Evolutionary conservation across 2,113 vertebrate species (phyloP), one percentile per base, ranked within the genome.

Genomic region (Neolamprologus tretocephalus): DNA sequence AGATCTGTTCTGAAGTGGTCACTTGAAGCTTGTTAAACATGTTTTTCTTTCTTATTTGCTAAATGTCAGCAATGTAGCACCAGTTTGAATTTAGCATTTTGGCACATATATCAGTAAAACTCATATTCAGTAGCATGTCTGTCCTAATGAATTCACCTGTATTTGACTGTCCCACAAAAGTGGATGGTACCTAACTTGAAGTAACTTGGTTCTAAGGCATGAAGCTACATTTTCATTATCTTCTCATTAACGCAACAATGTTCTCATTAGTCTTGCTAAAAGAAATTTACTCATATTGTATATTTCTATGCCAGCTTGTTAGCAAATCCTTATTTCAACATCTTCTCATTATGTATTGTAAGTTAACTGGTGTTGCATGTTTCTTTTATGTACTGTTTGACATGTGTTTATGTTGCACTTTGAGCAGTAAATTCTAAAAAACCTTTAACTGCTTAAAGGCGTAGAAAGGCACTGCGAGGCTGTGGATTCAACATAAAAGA

Each of bases 251-350:
- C 5, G 31, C 84, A 14, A 81, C 80, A 79, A 57, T 51, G 63
- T 26, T 87, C 58, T 87, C 82, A 89, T 89, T 91, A 89, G 75
- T 82, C 80, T 68, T 71, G 79, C 61, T 80, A 51, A 57, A 84
- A 80, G 40, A 84, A 82, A 58, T 80, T 71, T 83, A 45, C 42
- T 89, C 81, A 86, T 82, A 81, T 88, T 31, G 75, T 68, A 26
- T 37, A 17, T 58, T 79, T 40, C 21, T 26, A 40, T 21, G 61
- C 79, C 85, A 89, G 75, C 86, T 93, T 84, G 73, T 89, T 90
- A 86, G 26, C 31, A 71, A n/a, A 55, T 68, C 58, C 47, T 42
- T 86, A 68, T 89, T 89, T 83, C 79, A 19, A 6, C 2, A 7
- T 19, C 10, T 28, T 86, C 49, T 55, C 35, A 57, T 61, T 79